These are phyloP conservation scores for Lasioglossum zephyrum DNA, from an alignment of 2,888 invertebrate genomes.

Conservation along the genomic window DNA sequence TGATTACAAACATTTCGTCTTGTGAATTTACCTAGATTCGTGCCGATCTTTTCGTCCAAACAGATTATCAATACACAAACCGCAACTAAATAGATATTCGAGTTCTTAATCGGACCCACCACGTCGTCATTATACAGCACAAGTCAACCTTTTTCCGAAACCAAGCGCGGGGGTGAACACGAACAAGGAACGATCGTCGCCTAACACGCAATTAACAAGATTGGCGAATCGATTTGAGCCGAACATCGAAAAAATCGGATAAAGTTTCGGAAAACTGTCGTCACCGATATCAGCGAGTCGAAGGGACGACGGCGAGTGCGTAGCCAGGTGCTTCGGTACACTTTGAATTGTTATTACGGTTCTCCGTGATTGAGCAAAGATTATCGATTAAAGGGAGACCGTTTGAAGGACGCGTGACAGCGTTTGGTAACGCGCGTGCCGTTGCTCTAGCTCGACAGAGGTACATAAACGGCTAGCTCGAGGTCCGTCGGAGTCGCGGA, in stretches of 20 bases:
- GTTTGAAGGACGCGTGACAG: slow-evolving; percentile 38
- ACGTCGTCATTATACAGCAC: not conserved
- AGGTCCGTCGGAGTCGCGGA: not conserved
- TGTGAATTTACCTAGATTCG: not conserved
- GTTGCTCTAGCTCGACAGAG: not conserved
- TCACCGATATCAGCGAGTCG: slow-evolving; percentile 37
- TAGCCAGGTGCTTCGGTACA: slow-evolving; percentile 40
- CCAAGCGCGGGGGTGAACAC: not conserved
- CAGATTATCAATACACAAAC: not conserved
- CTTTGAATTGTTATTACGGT: slow-evolving; percentile 59
- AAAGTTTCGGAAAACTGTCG: slow-evolving; percentile 25
- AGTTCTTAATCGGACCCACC: not conserved
- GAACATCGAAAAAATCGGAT: not conserved
- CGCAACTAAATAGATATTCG: not conserved
- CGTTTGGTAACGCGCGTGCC: slow-evolving; percentile 13
- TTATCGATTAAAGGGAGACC: slow-evolving; percentile 66
- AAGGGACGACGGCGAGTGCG: slow-evolving; percentile 44
- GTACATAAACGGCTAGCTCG: not conserved
- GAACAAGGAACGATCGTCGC: slow-evolving; percentile 6
- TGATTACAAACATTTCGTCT: not conserved
- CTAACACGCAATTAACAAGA: not conserved
- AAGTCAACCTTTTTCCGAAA: not conserved
- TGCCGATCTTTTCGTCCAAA: not conserved
- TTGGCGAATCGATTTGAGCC: not conserved
- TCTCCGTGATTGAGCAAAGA: slow-evolving; percentile 72